Percentiles rank a stretch among this genome's conserved stretches.
phyloP scores from a whole-genome alignment of 2,888 invertebrate species.

The Tenthredo amoena region DNA sequence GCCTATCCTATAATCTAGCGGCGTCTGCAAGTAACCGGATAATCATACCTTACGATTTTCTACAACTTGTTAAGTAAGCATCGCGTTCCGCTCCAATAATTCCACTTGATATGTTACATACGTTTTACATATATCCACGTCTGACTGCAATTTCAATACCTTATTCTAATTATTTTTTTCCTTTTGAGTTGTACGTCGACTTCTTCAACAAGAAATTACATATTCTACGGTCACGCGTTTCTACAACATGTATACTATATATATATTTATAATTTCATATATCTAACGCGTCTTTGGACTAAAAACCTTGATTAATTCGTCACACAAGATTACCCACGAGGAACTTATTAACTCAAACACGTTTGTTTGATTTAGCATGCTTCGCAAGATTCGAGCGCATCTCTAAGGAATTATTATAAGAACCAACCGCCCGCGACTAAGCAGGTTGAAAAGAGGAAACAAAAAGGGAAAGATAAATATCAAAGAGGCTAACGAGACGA shows the following conservation, averaged over 20 bases:
- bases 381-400: background rate
- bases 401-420: background rate
- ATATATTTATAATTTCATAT: background rate
- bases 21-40: constrained; percentile 28
- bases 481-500: constrained; percentile 51
- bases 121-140: background rate
- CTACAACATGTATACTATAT: background rate
- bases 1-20: constrained; percentile 19
- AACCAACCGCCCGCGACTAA: background rate
- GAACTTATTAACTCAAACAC: background rate
- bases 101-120: background rate
- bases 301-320: constrained; percentile 28
- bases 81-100: constrained; percentile 30
- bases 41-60: constrained; percentile 30
- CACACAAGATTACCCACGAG: background rate
- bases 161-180: background rate
- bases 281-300: background rate
- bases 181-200: background rate
- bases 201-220: background rate
- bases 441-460: background rate
- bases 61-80: constrained; percentile 37
- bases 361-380: constrained; percentile 18
- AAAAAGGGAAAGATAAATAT: constrained; percentile 4
- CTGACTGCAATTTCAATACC: background rate
- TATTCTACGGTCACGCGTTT: background rate